Base-by-base conservation (phyloP, 2,113 vertebrate genomes). In the Saiga tatarica region DNA sequence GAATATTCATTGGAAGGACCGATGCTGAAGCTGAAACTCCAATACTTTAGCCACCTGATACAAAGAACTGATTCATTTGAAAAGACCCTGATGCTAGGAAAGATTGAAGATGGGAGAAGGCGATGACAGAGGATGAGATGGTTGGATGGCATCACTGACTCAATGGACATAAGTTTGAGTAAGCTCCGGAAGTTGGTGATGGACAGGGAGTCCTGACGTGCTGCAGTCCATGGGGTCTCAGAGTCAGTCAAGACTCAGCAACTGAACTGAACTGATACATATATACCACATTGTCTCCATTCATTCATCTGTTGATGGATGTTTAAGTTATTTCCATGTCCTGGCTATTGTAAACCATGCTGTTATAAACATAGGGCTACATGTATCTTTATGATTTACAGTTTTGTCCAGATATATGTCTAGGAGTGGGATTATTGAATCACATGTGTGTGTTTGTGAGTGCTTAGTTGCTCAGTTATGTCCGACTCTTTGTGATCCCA, bases 101-200 rank as follows among this genome's bases (percentile, higher is more conserved):
- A 21, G 64, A 67, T 5, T 36, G 33, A 11, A 10, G 64, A 4
- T 0, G 2, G 33, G 64, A 67, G 7, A 10, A 36, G 33, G 33
- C 33, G 33, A 16, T 0, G 17, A 36, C 8, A 67, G 33, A 67
- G 64, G 64, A 67, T 36, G 33, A 67, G 64, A 67, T 67, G 17
- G 64, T 21, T 36, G 64, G 64, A 36, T 21, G 64, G 64, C 17
- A 10, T 36, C 64, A 19, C 16, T 0, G 8, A n/a, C 16, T 67
- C 64, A 5, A n/a, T 67, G 33, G 64, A n/a, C 64, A 2, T 36
- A 16, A n/a, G 64, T 67, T 19, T 36, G 64, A 10, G 64, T 2
- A 0, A 0, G 2, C 16, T n/a, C 33, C 0, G 0, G 62, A 33
- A n/a, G 64, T 5, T 36, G 64, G 64, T 4, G 7, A 21, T n/a